Conservation (phyloP, 2,888 invertebrate genomes). For the Zygothrica quintamaculata region DNA sequence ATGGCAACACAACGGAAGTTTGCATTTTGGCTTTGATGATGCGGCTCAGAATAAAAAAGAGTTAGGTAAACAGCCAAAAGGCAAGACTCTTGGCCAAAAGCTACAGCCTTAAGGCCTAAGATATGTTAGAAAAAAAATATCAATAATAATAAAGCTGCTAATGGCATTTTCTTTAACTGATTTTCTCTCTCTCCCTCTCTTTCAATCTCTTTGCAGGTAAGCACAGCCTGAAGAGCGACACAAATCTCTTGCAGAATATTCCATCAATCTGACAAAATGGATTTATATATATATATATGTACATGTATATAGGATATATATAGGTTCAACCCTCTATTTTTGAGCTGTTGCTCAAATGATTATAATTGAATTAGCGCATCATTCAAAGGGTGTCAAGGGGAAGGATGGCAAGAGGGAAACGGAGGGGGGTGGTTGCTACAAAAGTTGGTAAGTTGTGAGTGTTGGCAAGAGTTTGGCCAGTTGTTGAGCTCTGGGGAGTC, state of each 20-base stretch:
- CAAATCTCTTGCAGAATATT: slow-evolving; percentile 43
- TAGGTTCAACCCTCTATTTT: slow-evolving; percentile 35
- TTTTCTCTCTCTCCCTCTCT: slow-evolving; percentile 5
- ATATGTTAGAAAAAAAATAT: not conserved
- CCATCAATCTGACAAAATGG: slow-evolving; percentile 51
- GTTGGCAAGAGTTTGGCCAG: slow-evolving; percentile 31
- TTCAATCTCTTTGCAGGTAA: slow-evolving; percentile 58
- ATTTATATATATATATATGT: slow-evolving; percentile 42
- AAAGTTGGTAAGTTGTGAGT: slow-evolving; percentile 12
- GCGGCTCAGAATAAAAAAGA: no score
- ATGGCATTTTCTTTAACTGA: not conserved
- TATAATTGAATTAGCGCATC: slow-evolving; percentile 82
- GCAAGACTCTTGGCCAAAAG: slow-evolving; percentile 45
- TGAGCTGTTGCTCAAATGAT: slow-evolving; percentile 80
- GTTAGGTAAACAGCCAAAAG: slow-evolving; percentile 57
- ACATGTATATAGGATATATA: no score
- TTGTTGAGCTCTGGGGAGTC: slow-evolving; percentile 26
- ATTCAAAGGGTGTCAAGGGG: slow-evolving; percentile 28
- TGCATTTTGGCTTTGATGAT: slow-evolving; percentile 63
- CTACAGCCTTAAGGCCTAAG: not conserved
- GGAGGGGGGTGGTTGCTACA: not conserved
- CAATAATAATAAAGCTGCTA: not conserved
- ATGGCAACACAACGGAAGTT: slow-evolving; percentile 46
- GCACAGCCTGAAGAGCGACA: slow-evolving; percentile 31
- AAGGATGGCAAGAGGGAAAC: no score